Percentiles rank a stretch among this genome's conserved stretches.
Evolutionary conservation across 2,797 vertebrate species (phyloP).

Genomic region (Meda fulgida): DNA sequence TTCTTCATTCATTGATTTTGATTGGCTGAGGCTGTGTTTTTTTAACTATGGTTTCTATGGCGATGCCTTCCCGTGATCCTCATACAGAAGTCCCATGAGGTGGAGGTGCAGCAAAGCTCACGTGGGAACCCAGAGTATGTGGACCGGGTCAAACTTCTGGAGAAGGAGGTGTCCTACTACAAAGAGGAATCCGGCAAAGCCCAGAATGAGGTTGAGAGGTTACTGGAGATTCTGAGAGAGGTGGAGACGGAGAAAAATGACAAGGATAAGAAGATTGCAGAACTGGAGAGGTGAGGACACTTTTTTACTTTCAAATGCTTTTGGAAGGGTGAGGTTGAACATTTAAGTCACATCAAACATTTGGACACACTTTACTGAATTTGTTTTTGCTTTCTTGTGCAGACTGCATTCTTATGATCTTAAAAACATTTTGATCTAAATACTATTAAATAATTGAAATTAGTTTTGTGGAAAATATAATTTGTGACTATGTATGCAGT

Average conservation of each 20-base stretch:
- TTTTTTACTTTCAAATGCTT: not conserved
- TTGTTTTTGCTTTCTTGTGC: not conserved
- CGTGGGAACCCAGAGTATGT: conserved; percentile 90
- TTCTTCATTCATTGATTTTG: conserved; percentile 9
- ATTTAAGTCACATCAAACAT: not conserved
- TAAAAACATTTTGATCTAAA: not conserved
- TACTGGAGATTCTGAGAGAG: conserved; percentile 96
- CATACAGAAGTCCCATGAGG: conserved; percentile 90
- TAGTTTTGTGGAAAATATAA: not conserved
- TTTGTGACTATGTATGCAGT: not conserved
- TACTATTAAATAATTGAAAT: not conserved
- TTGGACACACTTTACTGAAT: not conserved
- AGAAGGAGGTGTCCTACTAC: conserved; percentile 93
- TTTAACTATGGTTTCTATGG: conserved; percentile 11
- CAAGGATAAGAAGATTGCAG: conserved; percentile 98
- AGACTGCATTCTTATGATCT: not conserved
- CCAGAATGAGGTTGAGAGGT: conserved; percentile 93
- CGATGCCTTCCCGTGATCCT: conserved; percentile 18
- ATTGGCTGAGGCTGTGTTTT: not conserved
- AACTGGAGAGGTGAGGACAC: conserved; percentile 89
- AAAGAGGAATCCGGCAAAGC: conserved; percentile 93
- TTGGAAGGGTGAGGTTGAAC: not conserved
- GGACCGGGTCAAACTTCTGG: conserved; percentile 92
- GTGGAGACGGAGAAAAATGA: conserved; percentile 98
- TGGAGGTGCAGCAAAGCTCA: conserved; percentile 86